Evolutionary conservation across 1,140 invertebrate genomes (phyloP).

Genomic region (Drosophila auraria): DNA sequence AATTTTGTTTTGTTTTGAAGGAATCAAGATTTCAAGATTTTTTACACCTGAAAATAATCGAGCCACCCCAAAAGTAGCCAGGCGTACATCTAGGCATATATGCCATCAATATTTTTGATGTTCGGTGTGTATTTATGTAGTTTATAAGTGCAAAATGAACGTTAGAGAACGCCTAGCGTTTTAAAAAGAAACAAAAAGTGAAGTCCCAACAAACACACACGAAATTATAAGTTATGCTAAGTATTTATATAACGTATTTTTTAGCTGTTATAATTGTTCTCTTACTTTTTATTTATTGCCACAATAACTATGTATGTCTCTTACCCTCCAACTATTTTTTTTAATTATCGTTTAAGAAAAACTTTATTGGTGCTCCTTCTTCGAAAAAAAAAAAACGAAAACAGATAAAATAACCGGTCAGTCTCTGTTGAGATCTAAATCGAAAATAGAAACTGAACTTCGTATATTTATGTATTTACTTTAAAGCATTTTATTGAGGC

Average conservation of each 20-base stretch:
- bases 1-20: background rate
- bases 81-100: slow-evolving; percentile 33
- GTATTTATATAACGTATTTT: slow-evolving; percentile 62
- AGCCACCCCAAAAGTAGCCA: background rate
- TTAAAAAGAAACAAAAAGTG: slow-evolving; percentile 61
- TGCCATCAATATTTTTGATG: slow-evolving; percentile 75
- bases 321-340: slow-evolving; percentile 20
- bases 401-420: slow-evolving; percentile 1
- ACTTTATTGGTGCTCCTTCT: slow-evolving; percentile 78
- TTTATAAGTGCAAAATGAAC: slow-evolving; percentile 68
- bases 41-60: background rate
- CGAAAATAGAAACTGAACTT: slow-evolving; percentile 15
- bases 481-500: slow-evolving; percentile 77
- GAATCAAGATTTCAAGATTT: background rate
- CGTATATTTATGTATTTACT: slow-evolving; percentile 48
- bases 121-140: slow-evolving; percentile 82
- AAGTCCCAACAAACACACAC: slow-evolving; percentile 25
- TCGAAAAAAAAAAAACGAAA: slow-evolving; percentile 38
- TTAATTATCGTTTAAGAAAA: slow-evolving; percentile 70
- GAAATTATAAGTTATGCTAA: slow-evolving; percentile 51
- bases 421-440: slow-evolving; percentile 18
- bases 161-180: slow-evolving; percentile 82
- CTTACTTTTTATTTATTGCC: slow-evolving; percentile 59
- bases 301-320: slow-evolving; percentile 43
- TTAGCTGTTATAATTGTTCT: slow-evolving; percentile 56